Evolutionary conservation across 2,113 vertebrate genomes (phyloP), one percentile per base, ranked within the genome.

Genomic region (Leptobrachium leishanense): DNA sequence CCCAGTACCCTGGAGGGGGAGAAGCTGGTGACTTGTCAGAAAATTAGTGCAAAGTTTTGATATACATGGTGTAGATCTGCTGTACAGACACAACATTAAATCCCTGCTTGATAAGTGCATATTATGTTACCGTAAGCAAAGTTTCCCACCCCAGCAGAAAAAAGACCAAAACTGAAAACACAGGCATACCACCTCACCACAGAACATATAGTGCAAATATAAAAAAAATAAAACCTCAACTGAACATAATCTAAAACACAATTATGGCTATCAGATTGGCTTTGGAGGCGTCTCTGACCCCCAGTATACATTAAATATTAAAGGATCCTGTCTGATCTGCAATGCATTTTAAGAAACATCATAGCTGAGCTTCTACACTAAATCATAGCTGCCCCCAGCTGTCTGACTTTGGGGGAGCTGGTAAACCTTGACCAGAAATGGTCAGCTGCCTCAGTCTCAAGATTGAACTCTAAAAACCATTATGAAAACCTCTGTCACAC

Each of bases 141-240:
- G 55, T 10, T 7, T 46, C 68, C 70, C 11, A 3, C 63, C 39
- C n/a, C 41, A 55, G 5, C 41, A 65, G 31, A 71, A 70, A 70
- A 31, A 31, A 31, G 20, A 31, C 20, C 20, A 31, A 31, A 70
- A 70, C 12, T 3, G n/a, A 69, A 59, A 15, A 46, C 1, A 5
- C 12, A 31, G 4, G 4, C n/a, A 70, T n/a, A 13, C 15, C 15
- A 9, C 66, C 66, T 12, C 43, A 50, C 43, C 43, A 31, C 68
- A 11, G 15, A 70, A 46, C 13, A 44, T 54, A 73, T 79, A 79
- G 77, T 79, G 77, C 77, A 79, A 79, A 77, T 77, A 69, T n/a
- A 66, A 72, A 20, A 50, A 50, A 70, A 41, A 68, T 11, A 6
- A 12, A 77, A 62, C 67, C 63, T 62, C 42, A 1, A 70, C 46